Base-by-base conservation (phyloP, 1,140 invertebrate species). In the Lepidostoma basale region DNA sequence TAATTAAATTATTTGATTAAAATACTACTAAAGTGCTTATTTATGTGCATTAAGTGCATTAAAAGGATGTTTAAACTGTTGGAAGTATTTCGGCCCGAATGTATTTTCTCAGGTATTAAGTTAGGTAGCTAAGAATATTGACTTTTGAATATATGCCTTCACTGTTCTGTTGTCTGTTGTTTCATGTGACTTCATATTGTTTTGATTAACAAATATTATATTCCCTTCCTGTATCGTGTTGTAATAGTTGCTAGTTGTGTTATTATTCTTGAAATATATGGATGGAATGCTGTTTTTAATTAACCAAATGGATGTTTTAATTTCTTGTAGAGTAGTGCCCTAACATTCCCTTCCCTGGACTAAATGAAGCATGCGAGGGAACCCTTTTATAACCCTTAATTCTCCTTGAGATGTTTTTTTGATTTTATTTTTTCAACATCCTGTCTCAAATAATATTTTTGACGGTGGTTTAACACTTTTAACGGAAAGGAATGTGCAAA, bases 301-400 rank as follows among this genome's bases (percentile, higher is more conserved):
- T 30, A 65, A 69, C 52, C 44, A 60, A 30, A 22, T 56, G 49
- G 64, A 67, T 67, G 64, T 70, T 70, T 70, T 70, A 44, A 70
- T 67, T 70, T 65, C 56, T 36, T 26, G 60, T 62, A 62, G 60
- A 44, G 40, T 62, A 62, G 60, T 44, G 60, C 60, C 60, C 33
- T 36, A 20, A 56, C 28, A 56, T 10, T 56, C 52, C 52, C 36
- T 56, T 49, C 36, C 52, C 52, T 63, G 67, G 33, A 64, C 49
- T 45, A 62, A 68, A 56, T n/a, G 60, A 40, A 54, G 54, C 40
- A 30, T 58, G 44, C 26, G 28, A n/a, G n/a, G n/a, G n/a, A n/a
- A n/a, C n/a, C n/a, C n/a, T n/a, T n/a, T n/a, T n/a, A n/a, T n/a
- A n/a, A n/a, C n/a, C n/a, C n/a, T n/a, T n/a, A n/a, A n/a, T n/a